These are phyloP conservation scores for Strigamia maritima DNA, from an alignment of 2,888 invertebrate species.

Conservation along the genomic window DNA sequence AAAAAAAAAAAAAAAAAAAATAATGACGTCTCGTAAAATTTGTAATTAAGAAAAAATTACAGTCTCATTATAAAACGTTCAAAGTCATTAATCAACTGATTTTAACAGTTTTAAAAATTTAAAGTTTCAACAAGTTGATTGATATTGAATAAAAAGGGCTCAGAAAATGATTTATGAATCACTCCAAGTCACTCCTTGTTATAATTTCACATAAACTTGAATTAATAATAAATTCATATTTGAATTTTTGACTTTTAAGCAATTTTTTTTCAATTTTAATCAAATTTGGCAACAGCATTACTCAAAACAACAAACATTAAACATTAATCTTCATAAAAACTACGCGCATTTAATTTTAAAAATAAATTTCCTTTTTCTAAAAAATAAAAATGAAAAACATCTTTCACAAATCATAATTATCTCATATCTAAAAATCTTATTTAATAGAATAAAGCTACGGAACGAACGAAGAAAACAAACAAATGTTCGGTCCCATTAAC, in stretches of 20 bases:
- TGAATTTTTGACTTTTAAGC: background rate
- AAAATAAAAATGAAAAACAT: too few relatives aligned
- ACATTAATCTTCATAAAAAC: background rate
- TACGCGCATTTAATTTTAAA: too few relatives aligned
- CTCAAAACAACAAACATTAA: background rate
- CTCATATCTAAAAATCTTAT: too few relatives aligned
- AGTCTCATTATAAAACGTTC: background rate
- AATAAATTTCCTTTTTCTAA: too few relatives aligned
- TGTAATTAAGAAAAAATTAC: background rate
- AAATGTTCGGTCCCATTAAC: too few relatives aligned
- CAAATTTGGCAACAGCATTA: too few relatives aligned
- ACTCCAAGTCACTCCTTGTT: background rate
- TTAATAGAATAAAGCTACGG: too few relatives aligned
- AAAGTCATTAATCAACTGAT: background rate
- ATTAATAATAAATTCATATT: background rate
- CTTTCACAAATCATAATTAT: too few relatives aligned
- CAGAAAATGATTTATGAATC: background rate
- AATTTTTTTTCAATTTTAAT: too few relatives aligned
- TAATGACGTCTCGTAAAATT: background rate
- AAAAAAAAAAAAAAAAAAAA: too few relatives aligned
- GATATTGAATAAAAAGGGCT: background rate
- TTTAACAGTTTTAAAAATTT: background rate
- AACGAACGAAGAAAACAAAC: too few relatives aligned
- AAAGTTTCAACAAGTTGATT: background rate
- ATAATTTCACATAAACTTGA: background rate